Conservation (phyloP, 2,113 vertebrate genomes). For the Syngnathus typhle region DNA sequence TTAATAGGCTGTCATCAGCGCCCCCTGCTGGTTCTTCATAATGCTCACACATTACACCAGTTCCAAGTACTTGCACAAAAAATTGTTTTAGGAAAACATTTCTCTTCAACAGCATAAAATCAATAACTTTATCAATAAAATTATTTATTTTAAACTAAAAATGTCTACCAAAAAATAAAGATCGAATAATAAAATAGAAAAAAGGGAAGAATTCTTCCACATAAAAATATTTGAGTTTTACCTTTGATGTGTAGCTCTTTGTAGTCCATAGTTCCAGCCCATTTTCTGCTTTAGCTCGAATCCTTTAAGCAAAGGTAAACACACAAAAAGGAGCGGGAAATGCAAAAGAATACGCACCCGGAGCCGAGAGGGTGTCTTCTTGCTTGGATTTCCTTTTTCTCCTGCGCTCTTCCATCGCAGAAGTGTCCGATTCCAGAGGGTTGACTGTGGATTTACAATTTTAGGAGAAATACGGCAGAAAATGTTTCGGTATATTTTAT, state of each 20-base stretch:
- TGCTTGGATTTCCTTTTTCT: neutral
- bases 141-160: no score
- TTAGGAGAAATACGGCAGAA: neutral
- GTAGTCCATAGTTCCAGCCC: neutral
- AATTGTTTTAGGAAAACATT: neutral
- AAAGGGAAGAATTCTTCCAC: neutral
- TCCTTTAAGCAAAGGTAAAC: neutral
- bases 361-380: neutral
- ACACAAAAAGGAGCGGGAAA: neutral
- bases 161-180: no score
- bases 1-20: conserved; percentile 25
- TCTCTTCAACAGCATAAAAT: neutral
- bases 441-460: neutral
- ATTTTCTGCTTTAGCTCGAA: neutral
- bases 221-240: neutral
- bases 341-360: neutral
- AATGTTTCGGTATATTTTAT: conserved; percentile 3
- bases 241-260: neutral
- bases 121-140: neutral
- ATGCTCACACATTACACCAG: no score
- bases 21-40: conserved; percentile 79
- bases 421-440: neutral
- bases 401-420: neutral
- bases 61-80: neutral
- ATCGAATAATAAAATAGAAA: neutral